Evolutionary conservation across 2,888 invertebrate genomes (phyloP).

Genomic region (Julus scandinavius): DNA sequence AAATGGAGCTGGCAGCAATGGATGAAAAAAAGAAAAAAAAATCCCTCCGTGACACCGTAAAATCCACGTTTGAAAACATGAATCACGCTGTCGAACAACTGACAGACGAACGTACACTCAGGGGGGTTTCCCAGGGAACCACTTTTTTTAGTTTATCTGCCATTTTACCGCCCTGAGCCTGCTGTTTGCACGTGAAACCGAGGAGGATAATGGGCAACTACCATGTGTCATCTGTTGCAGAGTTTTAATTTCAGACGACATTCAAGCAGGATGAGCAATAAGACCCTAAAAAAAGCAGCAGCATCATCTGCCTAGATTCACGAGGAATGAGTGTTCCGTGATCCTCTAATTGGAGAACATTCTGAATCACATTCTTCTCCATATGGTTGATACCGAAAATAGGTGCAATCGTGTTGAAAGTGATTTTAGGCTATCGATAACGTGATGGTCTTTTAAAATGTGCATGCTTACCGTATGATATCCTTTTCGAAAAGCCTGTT

Average conservation of each 20-base stretch:
- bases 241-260: neutral
- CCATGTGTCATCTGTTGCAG: neutral
- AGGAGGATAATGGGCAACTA: neutral
- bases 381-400: too few relatives aligned
- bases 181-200: neutral
- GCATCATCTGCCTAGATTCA: neutral
- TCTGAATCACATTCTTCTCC: neutral
- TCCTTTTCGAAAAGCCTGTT: too few relatives aligned
- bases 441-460: too few relatives aligned
- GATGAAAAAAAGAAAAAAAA: too few relatives aligned
- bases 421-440: too few relatives aligned
- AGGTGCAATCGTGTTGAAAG: too few relatives aligned
- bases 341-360: neutral
- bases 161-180: neutral
- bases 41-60: neutral
- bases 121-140: slow-evolving; percentile 26
- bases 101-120: neutral
- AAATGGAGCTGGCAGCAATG: neutral
- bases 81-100: neutral
- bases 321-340: too few relatives aligned
- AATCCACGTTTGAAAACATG: neutral
- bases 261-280: neutral
- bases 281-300: neutral
- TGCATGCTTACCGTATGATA: too few relatives aligned
- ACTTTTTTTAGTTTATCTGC: neutral